A percentile compares a stretch with the other conserved stretches of the same genome.
These are phyloP conservation scores for Channa striata DNA, from an alignment of 2,797 vertebrate species.

Conservation along the genomic window DNA sequence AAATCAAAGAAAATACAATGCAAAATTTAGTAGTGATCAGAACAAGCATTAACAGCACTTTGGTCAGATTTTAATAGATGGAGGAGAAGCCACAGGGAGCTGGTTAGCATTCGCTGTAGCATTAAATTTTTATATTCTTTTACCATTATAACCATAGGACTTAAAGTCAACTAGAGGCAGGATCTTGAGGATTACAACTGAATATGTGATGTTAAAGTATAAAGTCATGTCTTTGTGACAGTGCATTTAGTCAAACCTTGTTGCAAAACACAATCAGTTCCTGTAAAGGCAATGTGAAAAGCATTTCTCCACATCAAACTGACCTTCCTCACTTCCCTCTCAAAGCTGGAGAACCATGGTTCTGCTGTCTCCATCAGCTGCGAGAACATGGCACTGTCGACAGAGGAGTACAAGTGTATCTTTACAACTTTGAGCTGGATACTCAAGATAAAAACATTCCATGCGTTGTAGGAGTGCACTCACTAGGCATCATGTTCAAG, in stretches of 20 bases:
- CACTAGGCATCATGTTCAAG: slow-evolving; percentile 98
- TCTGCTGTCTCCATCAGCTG: slow-evolving; percentile 97
- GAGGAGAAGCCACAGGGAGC: neutral
- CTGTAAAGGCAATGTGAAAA: slow-evolving; percentile 1
- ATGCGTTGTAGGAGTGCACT: slow-evolving; percentile 72
- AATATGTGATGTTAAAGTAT: neutral
- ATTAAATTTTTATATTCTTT: slow-evolving; percentile 1
- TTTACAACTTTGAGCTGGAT: no score
- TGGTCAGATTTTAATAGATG: neutral
- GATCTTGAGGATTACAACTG: slow-evolving; percentile 7
- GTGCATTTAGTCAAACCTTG: neutral
- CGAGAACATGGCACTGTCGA: slow-evolving; percentile 93
- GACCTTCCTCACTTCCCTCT: slow-evolving; percentile 96
- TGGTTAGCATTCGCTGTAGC: neutral
- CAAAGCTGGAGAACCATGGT: slow-evolving; percentile 98
- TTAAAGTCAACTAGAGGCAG: slow-evolving; percentile 4
- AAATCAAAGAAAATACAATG: neutral
- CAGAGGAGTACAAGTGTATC: slow-evolving; percentile 13
- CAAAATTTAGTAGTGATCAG: neutral
- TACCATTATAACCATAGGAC: slow-evolving; percentile 22
- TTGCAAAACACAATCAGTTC: slow-evolving; percentile 4
- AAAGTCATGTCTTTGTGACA: neutral
- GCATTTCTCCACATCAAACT: slow-evolving; percentile 38
- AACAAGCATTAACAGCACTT: neutral
- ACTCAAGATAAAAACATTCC: neutral